Base-by-base conservation (phyloP, 1,140 invertebrate genomes). In the Ips typographus region DNA sequence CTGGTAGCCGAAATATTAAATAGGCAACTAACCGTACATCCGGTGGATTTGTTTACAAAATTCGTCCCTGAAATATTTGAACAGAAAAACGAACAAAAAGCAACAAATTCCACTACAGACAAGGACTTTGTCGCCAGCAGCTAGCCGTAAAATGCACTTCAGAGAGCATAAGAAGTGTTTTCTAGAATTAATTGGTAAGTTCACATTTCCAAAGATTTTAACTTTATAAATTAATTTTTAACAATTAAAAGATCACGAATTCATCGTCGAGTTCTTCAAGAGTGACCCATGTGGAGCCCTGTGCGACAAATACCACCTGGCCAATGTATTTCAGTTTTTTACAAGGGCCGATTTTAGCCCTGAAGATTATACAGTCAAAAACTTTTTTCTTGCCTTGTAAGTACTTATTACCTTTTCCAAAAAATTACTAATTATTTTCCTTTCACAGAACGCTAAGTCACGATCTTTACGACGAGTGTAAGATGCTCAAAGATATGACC, bases 321-420 rank as follows among this genome's bases (percentile, higher is more conserved):
- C 42, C 1, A 66, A 57, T 47, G 39, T 58, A 1, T 66, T 66
- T 40, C 64, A 66, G 64, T 66, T 47, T 40, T 66, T 66, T 42
- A 66, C 58, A 42, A 57, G 64, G 38, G 64, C 64, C 5, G 44
- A 47, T 2, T 66, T 66, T 36, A 57, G 39, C 1, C 37, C 57
- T 8, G 5, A 66, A 44, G 64, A 66, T 36, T 66, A 66, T 40
- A 66, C 64, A 47, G 37, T 52, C 0, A 7, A 41, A 47, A 66
- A 66, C 42, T 66, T 66, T 39, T 58, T 66, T 57, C n/a, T 66
- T 7, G 53, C 53, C 40, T 47, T 66, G 64, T 66, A 66, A 49
- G 53, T 66, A 56, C 3, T 39, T 53, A n/a, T 41, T 65, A 3
- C 51, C 36, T n/a, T n/a, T 2, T 41, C 36, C 40, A 40, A 5